Evolutionary conservation across 2,888 invertebrate species (phyloP), one percentile per base, ranked within the genome.

Genomic region (Himalopsyche anomala): DNA sequence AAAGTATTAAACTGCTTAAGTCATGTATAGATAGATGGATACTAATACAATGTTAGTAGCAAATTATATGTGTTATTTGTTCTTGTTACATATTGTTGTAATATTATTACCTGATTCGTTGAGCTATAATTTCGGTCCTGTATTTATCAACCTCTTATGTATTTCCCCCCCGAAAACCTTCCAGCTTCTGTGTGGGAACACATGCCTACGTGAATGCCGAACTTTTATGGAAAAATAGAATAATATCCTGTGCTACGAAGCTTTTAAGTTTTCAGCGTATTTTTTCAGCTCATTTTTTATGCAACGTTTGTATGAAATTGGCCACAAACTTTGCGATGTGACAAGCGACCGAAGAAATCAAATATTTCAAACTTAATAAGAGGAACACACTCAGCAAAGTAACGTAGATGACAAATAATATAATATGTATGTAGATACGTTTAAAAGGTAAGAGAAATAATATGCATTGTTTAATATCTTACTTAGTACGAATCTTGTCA

Each of bases 151-250:
- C 74, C 74, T 74, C 74, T 74, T 74, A 74, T 74, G 74, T 74
- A 74, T 74, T 74, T 36, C 74, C 36, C 69, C 36, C 69, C 74
- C 74, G 6, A 36, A 74, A 74, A 38, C 74, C 74, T 74, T 74
- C 74, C 74, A 74, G 28, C 74, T 74, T 74, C 74, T 74, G 74
- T 74, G 74, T 74, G 36, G 74, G 74, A 74, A 74, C 74, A 74
- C 74, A 74, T 74, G 74, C 74, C 74, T 74, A 74, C 74, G 28
- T 38, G 74, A 74, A 74, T 74, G 74, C 74, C 74, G 74, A 74
- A 74, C 74, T 74, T 74, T 74, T 74, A 74, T 74, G 74, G 74
- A 74, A 74, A 74, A 74, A 74, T 74, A 74, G 74, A 74, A 74
- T 74, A 74, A 74, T 74, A 74, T 74, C 36, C 74, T 36, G 38